Conservation (phyloP, 2,113 vertebrate species). For the Ceyx melanurus region DNA sequence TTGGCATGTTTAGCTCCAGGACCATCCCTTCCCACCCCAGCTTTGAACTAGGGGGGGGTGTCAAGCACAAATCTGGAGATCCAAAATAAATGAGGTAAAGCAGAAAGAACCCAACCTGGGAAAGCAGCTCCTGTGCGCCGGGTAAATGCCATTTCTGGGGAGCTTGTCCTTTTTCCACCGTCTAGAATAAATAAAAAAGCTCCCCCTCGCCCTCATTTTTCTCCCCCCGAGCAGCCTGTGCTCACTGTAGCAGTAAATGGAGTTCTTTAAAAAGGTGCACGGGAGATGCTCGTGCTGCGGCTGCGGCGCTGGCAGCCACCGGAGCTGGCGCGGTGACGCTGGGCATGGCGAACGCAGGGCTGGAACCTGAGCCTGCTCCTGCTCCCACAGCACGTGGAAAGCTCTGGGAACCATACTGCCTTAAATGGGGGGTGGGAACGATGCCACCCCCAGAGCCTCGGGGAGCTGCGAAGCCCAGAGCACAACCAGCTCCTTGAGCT, state of each 20-base stretch:
- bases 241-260: not conserved
- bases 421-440: rapidly evolving
- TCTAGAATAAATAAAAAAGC: not conserved
- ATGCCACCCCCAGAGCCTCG: not conserved
- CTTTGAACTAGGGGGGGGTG: not conserved
- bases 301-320: not conserved
- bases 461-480: not conserved
- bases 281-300: not conserved
- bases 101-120: not conserved
- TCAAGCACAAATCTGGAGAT: rapidly evolving
- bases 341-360: rapidly evolving
- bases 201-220: not conserved
- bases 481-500: not conserved
- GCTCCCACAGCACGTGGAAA: rapidly evolving
- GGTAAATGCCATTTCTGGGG: rapidly evolving
- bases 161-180: not conserved
- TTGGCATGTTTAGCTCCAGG: not conserved
- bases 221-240: not conserved
- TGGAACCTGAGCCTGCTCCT: not conserved
- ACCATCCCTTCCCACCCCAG: not conserved
- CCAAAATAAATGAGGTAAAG: rapidly evolving
- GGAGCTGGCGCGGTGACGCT: not conserved
- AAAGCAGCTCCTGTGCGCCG: not conserved
- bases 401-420: not conserved
- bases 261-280: not conserved